Evolutionary conservation across 2,113 vertebrate species (phyloP).

Genomic region (Dromaius novaehollandiae): DNA sequence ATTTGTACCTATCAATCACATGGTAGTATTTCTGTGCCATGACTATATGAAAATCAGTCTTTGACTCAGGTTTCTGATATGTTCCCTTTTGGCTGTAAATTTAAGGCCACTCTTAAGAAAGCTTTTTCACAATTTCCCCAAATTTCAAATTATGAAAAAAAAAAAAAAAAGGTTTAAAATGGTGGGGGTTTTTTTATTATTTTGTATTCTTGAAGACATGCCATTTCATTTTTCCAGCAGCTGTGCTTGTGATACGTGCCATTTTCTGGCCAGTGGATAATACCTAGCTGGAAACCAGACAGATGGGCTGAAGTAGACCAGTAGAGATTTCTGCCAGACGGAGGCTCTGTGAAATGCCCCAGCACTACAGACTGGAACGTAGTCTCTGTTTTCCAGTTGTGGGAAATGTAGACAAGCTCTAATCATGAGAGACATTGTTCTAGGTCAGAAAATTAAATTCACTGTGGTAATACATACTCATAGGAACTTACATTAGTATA

Average conservation of each 20-base stretch:
- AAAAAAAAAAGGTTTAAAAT: background rate
- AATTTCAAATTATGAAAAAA: background rate
- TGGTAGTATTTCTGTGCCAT: background rate
- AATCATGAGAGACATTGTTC: background rate
- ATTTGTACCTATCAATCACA: background rate
- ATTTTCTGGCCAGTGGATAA: background rate
- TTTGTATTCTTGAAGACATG: background rate
- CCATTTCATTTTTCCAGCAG: background rate
- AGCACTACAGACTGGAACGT: background rate
- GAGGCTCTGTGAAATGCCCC: background rate
- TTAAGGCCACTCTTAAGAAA: background rate
- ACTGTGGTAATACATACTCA: background rate
- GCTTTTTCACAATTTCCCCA: background rate
- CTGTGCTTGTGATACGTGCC: background rate
- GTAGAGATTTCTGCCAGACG: background rate
- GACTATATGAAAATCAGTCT: background rate
- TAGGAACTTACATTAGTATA: background rate
- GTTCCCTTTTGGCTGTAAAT: background rate
- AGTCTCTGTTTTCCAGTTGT: background rate
- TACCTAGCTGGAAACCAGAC: background rate
- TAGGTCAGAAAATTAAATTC: background rate
- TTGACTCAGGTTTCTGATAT: background rate
- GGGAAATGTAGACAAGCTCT: background rate
- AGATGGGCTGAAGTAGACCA: background rate
- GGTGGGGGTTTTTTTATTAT: background rate